These are phyloP conservation scores for Hydractinia echinata DNA, from an alignment of 30 jellyfish, hydroid and myxozoan genomes.

Conservation along the genomic window DNA sequence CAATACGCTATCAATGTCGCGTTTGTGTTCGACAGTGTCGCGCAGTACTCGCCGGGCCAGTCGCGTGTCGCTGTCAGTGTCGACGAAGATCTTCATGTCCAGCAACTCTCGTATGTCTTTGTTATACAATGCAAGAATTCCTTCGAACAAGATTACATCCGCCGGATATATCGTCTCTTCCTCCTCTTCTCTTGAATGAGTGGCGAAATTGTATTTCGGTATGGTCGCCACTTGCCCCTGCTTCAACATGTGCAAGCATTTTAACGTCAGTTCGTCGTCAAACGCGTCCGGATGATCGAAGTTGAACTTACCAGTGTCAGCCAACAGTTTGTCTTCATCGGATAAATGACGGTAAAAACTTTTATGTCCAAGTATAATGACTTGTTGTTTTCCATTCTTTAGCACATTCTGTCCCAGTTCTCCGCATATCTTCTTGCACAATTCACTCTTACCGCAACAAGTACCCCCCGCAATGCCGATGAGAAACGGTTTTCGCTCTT, in stretches of 20 bases:
- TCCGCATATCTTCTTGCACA: conserved; percentile 68
- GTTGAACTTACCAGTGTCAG: conserved; percentile 66
- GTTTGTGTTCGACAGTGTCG: conserved; percentile 80
- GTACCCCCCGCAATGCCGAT: conserved; percentile 99
- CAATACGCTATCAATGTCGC: conserved; percentile 83
- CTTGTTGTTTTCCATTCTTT: conserved; percentile 57
- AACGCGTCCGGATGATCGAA: conserved; percentile 97
- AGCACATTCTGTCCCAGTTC: conserved; percentile 58
- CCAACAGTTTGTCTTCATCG: conserved; percentile 65
- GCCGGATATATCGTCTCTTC: conserved; percentile 66
- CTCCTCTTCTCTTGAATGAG: conserved; percentile 75
- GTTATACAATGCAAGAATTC: conserved; percentile 76
- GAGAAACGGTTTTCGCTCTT: conserved; percentile 56
- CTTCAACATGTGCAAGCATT: conserved; percentile 48
- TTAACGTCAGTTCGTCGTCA: conserved; percentile 66
- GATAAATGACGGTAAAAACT: conserved; percentile 82
- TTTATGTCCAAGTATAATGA: conserved; percentile 68
- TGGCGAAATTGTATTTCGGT: conserved; percentile 66
- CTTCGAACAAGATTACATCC: conserved; percentile 90
- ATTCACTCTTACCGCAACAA: conserved; percentile 96
- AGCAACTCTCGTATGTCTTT: conserved; percentile 59
- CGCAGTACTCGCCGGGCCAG: conserved; percentile 89
- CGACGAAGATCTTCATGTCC: conserved; percentile 87
- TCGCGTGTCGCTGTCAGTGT: conserved; percentile 93
- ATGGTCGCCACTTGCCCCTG: conserved; percentile 63